Conservation (phyloP, 2,797 vertebrate species). For the Antennarius maculatus region DNA sequence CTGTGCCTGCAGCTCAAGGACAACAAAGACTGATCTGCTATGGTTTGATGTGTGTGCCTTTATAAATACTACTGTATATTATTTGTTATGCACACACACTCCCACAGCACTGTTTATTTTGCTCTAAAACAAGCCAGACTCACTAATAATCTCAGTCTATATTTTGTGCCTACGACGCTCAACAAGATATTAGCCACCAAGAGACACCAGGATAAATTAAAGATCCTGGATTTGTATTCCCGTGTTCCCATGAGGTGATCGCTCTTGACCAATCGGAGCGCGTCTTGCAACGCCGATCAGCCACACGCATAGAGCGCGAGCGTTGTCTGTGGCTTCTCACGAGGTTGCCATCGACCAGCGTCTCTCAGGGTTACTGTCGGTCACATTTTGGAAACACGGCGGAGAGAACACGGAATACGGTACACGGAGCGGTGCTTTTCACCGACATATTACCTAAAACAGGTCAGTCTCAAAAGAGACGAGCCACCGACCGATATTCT, state of each 20-base stretch:
- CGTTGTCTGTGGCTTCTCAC: slow-evolving; percentile 58
- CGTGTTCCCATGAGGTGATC: slow-evolving; percentile 94
- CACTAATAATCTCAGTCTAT: too few species aligned
- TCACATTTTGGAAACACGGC: slow-evolving; percentile 47
- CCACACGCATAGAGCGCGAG: slow-evolving; percentile 66
- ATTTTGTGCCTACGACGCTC: too few species aligned
- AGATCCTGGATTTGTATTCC: slow-evolving; percentile 73
- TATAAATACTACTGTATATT: too few species aligned
- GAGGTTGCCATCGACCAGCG: slow-evolving; percentile 87
- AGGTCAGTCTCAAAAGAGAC: neutral
- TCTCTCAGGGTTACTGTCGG: slow-evolving; percentile 78
- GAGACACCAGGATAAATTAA: slow-evolving; percentile 1
- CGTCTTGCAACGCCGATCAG: slow-evolving; percentile 74
- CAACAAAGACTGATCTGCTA: too few species aligned
- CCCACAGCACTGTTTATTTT: too few species aligned
- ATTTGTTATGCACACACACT: too few species aligned
- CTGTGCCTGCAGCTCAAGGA: too few species aligned
- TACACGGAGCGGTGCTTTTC: slow-evolving; percentile 2
- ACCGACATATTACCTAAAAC: neutral
- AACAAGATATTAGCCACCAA: too few species aligned
- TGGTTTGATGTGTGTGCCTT: too few species aligned
- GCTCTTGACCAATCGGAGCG: slow-evolving; percentile 88
- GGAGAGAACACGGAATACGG: neutral
- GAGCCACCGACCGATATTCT: neutral
- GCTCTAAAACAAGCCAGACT: too few species aligned